Base-by-base conservation (phyloP, 2,888 invertebrate genomes). In the Cosmia pyralina region DNA sequence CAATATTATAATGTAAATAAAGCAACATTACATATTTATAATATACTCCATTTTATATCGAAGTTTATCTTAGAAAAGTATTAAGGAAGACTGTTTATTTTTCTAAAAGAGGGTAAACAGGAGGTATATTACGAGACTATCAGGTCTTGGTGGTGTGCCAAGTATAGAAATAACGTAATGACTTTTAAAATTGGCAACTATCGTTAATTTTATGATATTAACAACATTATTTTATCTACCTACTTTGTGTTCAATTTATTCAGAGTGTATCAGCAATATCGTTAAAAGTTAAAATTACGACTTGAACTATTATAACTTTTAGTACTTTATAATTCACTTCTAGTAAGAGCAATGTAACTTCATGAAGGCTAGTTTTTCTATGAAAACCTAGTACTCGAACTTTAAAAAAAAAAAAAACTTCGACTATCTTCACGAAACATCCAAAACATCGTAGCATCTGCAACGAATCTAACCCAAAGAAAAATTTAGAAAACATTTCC, bases 121-220 rank as follows among this genome's bases (percentile, higher is more conserved):
- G 69, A 62, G 60, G 58, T 60, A 68, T 72, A 77, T 79, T 82
- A 80, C 73, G 53, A 34, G 64, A 41, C 64, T 83, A 83, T 82
- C 76, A 75, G 66, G 68, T 75, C 69, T 83, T 84, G 84, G 86
- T 74, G 50, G 70, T 50, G 60, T 74, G 84, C 84, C 84, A 84
- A 84, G 69, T 64, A 63, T 70, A 77, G 71, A 68, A 76, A 83
- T 75, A 78, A 64, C 77, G 75, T 77, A 85, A 84, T 83, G 81
- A 81, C 75, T 85, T 84, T 83, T 75, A 72, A 85, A 84, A 85
- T 85, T 83, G 84, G 84, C 86, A 74, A 84, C 71, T 80, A 74
- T 71, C 71, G 83, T 83, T 80, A 74, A 77, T 13, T 81, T 74
- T 79, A 75, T 69, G 75, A 69, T 78, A 77, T 78, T 69, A 76